Percentiles rank a stretch among this genome's conserved stretches.
Conservation (phyloP, 2,888 invertebrate species). For the Synanthedon formicaeformis region DNA sequence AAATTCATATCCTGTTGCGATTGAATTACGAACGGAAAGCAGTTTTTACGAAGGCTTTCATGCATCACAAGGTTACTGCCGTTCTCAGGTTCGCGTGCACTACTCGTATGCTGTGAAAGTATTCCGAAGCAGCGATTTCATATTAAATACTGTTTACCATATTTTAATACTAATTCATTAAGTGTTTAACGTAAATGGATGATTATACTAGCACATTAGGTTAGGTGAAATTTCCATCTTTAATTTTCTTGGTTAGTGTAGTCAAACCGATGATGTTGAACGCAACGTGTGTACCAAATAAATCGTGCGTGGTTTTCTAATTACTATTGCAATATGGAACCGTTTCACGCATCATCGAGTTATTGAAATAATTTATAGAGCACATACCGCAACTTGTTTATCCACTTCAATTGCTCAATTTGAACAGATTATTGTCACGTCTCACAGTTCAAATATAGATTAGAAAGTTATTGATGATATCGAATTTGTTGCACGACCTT, state of each 20-base stretch:
- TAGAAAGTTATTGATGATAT: conserved; percentile 44
- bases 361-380: conserved; percentile 19
- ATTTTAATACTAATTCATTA: conserved; percentile 31
- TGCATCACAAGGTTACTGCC: conserved; percentile 39
- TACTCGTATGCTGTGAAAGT: conserved; percentile 60
- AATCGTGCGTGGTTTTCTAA: conserved; percentile 20
- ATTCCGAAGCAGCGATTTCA: conserved; percentile 55
- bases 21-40: conserved; percentile 21
- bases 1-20: background rate
- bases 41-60: conserved; percentile 32
- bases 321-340: conserved; percentile 25
- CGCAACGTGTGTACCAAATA: conserved; percentile 21
- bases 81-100: conserved; percentile 46
- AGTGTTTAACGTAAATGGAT: no score
- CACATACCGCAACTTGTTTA: conserved; percentile 12
- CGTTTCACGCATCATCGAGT: conserved; percentile 24
- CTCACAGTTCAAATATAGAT: conserved; percentile 32
- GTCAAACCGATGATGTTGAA: background rate
- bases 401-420: conserved; percentile 15
- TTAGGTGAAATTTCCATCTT: no score
- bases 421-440: conserved; percentile 30
- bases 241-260: no score
- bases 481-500: conserved; percentile 9
- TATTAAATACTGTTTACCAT: conserved; percentile 51
- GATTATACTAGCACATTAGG: no score